Evolutionary conservation across 2,888 invertebrate species (phyloP), one percentile per base, ranked within the genome.

Genomic region (Tetheella fluctuosa): DNA sequence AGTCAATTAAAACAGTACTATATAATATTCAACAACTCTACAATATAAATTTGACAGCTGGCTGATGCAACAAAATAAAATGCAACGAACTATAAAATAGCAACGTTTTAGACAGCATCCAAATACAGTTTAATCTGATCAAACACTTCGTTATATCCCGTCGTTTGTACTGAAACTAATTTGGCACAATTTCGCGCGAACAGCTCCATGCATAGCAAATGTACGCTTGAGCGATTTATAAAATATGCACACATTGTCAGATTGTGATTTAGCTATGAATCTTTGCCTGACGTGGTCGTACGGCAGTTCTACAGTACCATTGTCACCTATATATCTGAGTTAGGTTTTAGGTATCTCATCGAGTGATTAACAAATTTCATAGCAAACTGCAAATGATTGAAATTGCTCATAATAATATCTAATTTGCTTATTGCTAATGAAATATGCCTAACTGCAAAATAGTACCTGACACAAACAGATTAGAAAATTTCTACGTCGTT

Each of bases 181-280:
- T 85, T 81, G 76, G 77, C 79, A 74, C 72, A 65, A 69, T 71
- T 77, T 64, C 70, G 64, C 69, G 73, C 63, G 67, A 69, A 71
- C 72, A 73, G 76, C 65, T 70, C 75, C 80, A 85, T 89, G 86
- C 87, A 90, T 89, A 86, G 80, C 83, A 83, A 80, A 90, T 85
- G 77, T 71, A 66, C 61, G 79, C 73, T 73, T 84, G 85, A 89
- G 76, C 84, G 84, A 81, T 85, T 78, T 80, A 89, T 90, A 84
- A 89, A 90, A 89, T 89, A 90, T 90, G 85, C 84, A 90, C 77
- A 79, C 79, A 77, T 72, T 78, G 83, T 80, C 80, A 85, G 80
- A 82, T 79, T 78, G 81, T 78, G 81, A 85, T 86, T 84, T 78
- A 73, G 77, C 74, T 69, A 79, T 82, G 80, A 80, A 79, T 81